Percentiles rank a stretch among this genome's conserved stretches.
Evolutionary conservation across 2,797 vertebrate species (phyloP).

Genomic region (Cossypha dichroa): DNA sequence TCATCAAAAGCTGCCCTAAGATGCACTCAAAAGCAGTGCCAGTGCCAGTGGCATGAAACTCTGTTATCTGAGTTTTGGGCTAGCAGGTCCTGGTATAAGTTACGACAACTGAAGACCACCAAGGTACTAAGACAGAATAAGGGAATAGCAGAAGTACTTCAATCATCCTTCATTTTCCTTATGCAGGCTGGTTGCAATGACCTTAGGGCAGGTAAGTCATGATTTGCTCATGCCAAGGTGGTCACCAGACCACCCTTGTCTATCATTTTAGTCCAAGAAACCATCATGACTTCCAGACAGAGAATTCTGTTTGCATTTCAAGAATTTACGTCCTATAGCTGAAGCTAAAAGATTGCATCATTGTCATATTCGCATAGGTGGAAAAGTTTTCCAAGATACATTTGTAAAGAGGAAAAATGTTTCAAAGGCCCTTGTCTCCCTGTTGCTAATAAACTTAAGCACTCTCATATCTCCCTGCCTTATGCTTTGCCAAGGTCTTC

Average conservation of each 20-base stretch:
- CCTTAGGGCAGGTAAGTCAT: neutral
- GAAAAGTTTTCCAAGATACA: neutral
- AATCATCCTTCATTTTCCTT: neutral
- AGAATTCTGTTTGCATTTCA: neutral
- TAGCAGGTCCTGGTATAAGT: neutral
- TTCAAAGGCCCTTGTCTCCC: neutral
- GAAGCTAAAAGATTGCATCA: neutral
- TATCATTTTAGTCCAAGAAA: neutral
- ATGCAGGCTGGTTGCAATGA: neutral
- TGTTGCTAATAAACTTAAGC: neutral
- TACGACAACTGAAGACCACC: neutral
- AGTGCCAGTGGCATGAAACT: neutral
- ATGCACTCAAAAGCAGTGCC: neutral
- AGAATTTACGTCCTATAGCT: neutral
- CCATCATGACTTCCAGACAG: neutral
- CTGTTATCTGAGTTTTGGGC: neutral
- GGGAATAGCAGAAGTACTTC: neutral
- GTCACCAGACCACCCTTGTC: neutral
- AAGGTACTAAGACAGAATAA: neutral
- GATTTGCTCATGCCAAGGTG: neutral
- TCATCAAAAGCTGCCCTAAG: neutral
- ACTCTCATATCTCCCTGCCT: neutral
- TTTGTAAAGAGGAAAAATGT: neutral
- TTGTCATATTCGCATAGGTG: fast-evolving
- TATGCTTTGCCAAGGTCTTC: neutral